A percentile compares a stretch with the other conserved stretches of the same genome.
These are phyloP conservation scores for Drosophila longiperda DNA, from an alignment of 2,888 invertebrate species.

Conservation along the genomic window DNA sequence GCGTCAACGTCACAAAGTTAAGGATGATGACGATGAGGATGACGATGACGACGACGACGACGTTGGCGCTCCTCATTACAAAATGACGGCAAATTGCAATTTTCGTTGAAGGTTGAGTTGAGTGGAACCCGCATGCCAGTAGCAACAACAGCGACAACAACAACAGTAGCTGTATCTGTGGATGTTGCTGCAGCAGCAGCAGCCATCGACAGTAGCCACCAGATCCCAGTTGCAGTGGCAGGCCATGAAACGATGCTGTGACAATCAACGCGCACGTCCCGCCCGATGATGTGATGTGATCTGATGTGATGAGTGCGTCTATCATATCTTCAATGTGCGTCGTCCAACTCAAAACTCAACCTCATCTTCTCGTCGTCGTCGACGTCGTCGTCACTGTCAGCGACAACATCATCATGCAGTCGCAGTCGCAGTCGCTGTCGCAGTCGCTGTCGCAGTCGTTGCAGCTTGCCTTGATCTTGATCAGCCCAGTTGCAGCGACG, in stretches of 20 bases:
- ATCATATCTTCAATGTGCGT: slow-evolving; percentile 77
- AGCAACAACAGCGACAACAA: neutral
- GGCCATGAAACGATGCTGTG: slow-evolving; percentile 59
- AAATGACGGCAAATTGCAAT: slow-evolving; percentile 81
- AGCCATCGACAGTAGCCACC: slow-evolving; percentile 8
- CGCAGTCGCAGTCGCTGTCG: slow-evolving; percentile 58
- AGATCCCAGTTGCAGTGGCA: slow-evolving; percentile 34
- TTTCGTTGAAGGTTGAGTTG: slow-evolving; percentile 66
- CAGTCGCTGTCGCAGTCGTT: slow-evolving; percentile 47
- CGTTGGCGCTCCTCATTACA: slow-evolving; percentile 77
- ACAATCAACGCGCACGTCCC: slow-evolving; percentile 79
- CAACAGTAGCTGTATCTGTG: slow-evolving; percentile 4
- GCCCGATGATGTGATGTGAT: slow-evolving; percentile 76
- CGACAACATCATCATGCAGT: slow-evolving; percentile 77
- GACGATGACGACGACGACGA: slow-evolving; percentile 32
- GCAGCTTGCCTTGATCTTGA: slow-evolving; percentile 62
- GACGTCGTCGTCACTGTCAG: slow-evolving; percentile 74
- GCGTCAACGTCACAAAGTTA: slow-evolving; percentile 55
- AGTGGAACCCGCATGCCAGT: slow-evolving; percentile 71
- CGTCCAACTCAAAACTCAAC: slow-evolving; percentile 58
- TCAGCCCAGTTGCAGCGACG: slow-evolving; percentile 38
- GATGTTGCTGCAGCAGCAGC: slow-evolving; percentile 1
- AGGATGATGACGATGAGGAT: slow-evolving; percentile 15
- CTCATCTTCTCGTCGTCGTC: slow-evolving; percentile 25
- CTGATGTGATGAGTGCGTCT: slow-evolving; percentile 80